A percentile compares a stretch with the other conserved stretches of the same genome.
Conservation (phyloP, 1,140 invertebrate genomes). For the Liolophura sinensis region DNA sequence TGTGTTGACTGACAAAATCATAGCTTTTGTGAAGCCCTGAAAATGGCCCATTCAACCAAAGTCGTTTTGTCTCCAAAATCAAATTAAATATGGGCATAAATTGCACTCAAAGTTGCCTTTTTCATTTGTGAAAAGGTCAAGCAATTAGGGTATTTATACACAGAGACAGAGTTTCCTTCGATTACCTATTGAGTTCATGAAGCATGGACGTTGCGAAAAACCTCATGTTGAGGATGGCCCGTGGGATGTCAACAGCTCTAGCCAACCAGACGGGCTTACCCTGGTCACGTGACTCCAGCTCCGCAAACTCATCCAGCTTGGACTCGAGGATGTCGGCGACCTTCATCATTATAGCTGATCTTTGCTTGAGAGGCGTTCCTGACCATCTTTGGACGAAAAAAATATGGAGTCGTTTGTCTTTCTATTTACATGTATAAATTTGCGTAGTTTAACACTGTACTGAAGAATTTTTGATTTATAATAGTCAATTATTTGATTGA, state of each 20-base stretch:
- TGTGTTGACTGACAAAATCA: no score
- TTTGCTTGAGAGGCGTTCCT: conserved; percentile 31
- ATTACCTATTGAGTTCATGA: conserved; percentile 57
- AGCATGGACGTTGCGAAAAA: conserved; percentile 63
- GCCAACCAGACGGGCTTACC: conserved; percentile 66
- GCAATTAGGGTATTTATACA: no score
- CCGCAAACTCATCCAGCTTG: conserved; percentile 62
- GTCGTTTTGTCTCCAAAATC: no score
- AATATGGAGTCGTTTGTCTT: neutral
- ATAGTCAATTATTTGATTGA: no score
- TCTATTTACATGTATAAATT: neutral
- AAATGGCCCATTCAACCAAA: no score
- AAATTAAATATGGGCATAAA: no score
- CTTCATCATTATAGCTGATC: conserved; percentile 48
- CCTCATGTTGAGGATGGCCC: conserved; percentile 65
- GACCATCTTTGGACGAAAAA: conserved; percentile 43
- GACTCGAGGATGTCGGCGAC: conserved; percentile 65
- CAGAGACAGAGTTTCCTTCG: neutral
- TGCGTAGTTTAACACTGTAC: no score
- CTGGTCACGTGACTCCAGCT: conserved; percentile 65
- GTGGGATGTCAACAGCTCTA: conserved; percentile 64
- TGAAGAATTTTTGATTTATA: no score
- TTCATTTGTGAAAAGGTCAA: neutral
- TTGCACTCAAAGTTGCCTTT: neutral
- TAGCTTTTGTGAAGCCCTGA: no score